A percentile compares a stretch with the other conserved stretches of the same genome.
Evolutionary conservation across 2,113 vertebrate species (phyloP).

Genomic region (Malurus melanocephalus): DNA sequence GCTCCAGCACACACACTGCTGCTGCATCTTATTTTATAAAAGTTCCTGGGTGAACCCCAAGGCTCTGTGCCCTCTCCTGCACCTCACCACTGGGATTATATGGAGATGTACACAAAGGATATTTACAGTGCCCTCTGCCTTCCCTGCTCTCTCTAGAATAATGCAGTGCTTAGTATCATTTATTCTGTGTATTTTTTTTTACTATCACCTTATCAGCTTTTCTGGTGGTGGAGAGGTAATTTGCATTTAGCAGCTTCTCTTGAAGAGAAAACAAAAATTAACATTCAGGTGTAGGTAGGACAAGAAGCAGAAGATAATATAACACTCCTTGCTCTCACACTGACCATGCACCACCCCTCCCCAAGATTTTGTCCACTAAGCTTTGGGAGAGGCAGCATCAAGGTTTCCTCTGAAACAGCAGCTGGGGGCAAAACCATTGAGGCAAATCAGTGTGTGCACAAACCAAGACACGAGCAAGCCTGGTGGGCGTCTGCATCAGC

Average conservation of each 20-base stretch:
- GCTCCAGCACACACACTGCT: not conserved
- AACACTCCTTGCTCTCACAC: not conserved
- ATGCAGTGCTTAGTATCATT: not conserved
- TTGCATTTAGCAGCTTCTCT: not conserved
- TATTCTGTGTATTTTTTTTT: conserved; percentile 1
- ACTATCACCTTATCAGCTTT: not conserved
- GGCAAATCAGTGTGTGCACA: not conserved
- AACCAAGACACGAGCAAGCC: not conserved
- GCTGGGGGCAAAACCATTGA: not conserved
- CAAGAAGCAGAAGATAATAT: not conserved
- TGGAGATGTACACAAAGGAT: not conserved
- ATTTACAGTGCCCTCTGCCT: not conserved
- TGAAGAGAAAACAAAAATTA: conserved; percentile 23
- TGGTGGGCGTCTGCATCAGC: not conserved
- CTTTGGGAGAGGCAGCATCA: not conserved
- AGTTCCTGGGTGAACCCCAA: not conserved
- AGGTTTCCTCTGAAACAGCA: not conserved
- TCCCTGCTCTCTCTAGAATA: not conserved
- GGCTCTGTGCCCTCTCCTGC: not conserved
- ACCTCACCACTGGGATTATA: not conserved
- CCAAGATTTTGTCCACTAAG: not conserved
- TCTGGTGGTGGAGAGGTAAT: not conserved
- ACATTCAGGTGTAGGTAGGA: not conserved
- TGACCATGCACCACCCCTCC: not conserved
- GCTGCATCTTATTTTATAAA: not conserved